phyloP scores from a whole-genome alignment of 2,113 vertebrate genomes.

The Bos javanicus region DNA sequence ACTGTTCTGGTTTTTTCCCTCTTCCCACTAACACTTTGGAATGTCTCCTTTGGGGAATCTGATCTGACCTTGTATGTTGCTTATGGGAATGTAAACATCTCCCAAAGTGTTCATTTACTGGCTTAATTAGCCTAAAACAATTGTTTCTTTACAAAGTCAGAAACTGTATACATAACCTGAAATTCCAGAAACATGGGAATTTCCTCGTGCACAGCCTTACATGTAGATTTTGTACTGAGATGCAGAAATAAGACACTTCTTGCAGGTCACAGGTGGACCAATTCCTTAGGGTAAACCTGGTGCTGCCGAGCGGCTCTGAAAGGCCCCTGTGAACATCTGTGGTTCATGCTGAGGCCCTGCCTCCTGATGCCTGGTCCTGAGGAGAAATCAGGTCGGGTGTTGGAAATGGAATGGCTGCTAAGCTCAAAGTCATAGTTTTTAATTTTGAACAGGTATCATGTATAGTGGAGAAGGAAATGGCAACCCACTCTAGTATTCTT shows the following conservation, averaged over 20 bases:
- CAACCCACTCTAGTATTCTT: too few species aligned
- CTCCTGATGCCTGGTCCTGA: not conserved
- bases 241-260: not conserved
- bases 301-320: not conserved
- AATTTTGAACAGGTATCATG: too few species aligned
- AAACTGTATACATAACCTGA: too few species aligned
- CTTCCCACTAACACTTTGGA: slow-evolving; percentile 40
- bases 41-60: not conserved
- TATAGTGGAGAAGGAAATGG: too few species aligned
- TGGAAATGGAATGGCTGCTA: not conserved
- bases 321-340: not conserved
- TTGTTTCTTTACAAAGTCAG: too few species aligned
- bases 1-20: slow-evolving; percentile 55
- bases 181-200: too few species aligned
- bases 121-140: too few species aligned
- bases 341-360: not conserved
- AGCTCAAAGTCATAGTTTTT: fast-evolving
- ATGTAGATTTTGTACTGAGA: too few species aligned
- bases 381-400: not conserved
- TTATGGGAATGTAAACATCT: too few species aligned
- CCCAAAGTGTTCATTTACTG: too few species aligned
- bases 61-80: too few species aligned
- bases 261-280: not conserved
- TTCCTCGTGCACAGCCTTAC: too few species aligned
- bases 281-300: not conserved